Evolutionary conservation across 2,797 vertebrate genomes (phyloP).

Genomic region (Chelonia mydas): DNA sequence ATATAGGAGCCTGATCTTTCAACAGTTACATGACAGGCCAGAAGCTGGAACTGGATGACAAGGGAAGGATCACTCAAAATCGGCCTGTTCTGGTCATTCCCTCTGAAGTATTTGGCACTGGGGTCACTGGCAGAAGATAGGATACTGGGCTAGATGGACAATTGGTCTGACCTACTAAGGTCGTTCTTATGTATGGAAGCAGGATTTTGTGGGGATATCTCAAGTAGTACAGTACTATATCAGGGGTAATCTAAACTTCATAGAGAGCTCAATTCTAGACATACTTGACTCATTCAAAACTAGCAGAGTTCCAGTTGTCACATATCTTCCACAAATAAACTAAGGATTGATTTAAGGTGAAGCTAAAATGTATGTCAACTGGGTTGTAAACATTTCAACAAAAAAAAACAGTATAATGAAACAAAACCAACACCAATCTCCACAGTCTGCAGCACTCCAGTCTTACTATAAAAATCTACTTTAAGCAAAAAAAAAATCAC

Average conservation of each 20-base stretch:
- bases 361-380: constrained; percentile 62
- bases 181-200: background rate
- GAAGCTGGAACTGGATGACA: too few species aligned
- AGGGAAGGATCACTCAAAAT: too few species aligned
- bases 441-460: constrained; percentile 35
- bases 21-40: background rate
- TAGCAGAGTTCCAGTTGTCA: constrained; percentile 45
- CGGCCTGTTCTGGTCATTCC: too few species aligned
- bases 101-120: too few species aligned
- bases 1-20: background rate
- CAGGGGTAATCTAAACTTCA: constrained; percentile 38
- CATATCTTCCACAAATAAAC: constrained; percentile 49
- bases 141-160: background rate
- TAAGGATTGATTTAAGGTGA: constrained; percentile 53
- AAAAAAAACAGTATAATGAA: constrained; percentile 47
- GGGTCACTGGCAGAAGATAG: background rate
- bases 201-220: constrained; percentile 32
- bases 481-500: constrained; percentile 54
- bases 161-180: background rate
- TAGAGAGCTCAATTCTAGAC: constrained; percentile 43
- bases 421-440: constrained; percentile 40
- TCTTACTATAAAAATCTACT: constrained; percentile 44
- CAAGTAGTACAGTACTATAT: background rate
- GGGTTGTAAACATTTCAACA: constrained; percentile 58
- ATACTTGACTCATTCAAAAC: constrained; percentile 52